Base-by-base conservation (phyloP, 2,113 vertebrate species). In the Anolis carolinensis region DNA sequence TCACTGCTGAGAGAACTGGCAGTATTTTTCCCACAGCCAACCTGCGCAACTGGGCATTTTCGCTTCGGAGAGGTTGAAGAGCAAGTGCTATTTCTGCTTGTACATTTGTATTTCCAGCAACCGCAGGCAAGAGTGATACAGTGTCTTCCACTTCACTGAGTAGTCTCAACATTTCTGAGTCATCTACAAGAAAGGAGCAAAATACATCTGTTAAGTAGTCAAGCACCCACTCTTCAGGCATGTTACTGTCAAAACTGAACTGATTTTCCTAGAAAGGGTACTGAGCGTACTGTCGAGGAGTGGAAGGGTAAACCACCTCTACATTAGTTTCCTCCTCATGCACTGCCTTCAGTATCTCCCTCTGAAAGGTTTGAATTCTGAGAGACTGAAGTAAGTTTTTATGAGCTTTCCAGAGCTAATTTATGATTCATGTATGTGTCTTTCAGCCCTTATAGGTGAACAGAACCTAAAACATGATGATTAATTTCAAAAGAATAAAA, bases 41-140 rank as follows among this genome's bases (percentile, higher is more conserved):
- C 98, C 98, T 97, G 89, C 95, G 96, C 68, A 98, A 95, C 81
- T 96, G 97, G 16, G 92, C 89, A 9, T 98, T 98, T 94, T 98
- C 97, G 89, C 92, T 97, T 87, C 96, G 94, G 59, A 98, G 94
- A 0, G 97, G 96, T 36, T 97, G 96, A 9, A 97, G 36, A 9
- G 96, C 96, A 36, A 97, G 71, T 1, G 97, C 96, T 62, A 97
- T 94, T 89, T 98, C 97, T 82, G 96, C 93, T 48, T 97, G 96
- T 68, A 92, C n/a, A 82, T 96, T 92, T 0, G 70, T 93, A 44
- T 86, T 92, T 32, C 89, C 96, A 80, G 87, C 91, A 14, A 93
- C 86, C 25, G 92, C 87, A 59, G 96, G 96, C 7, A 98, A 93
- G n/a, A 97, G 44, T 10, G 94, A 96, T 59, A 98, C 0, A 0